phyloP scores from a whole-genome alignment of 2,113 vertebrate species.

The Ursus arctos region DNA sequence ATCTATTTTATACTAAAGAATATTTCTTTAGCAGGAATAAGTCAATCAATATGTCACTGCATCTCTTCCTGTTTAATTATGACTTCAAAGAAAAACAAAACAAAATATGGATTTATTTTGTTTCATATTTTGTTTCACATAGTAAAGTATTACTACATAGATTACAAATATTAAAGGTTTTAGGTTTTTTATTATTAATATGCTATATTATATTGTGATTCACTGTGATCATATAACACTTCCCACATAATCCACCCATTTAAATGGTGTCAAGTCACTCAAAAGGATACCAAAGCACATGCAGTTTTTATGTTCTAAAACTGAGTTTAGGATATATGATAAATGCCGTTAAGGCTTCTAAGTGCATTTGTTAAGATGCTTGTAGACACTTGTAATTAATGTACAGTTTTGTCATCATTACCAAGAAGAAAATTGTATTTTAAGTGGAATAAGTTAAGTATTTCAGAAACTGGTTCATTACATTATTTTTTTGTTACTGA shows the following conservation, averaged over 20 bases:
- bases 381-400: conserved; percentile 28
- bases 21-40: not conserved
- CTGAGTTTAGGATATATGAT: not conserved
- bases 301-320: not conserved
- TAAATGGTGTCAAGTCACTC: not conserved
- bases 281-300: not conserved
- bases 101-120: not conserved
- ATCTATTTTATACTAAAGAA: not conserved
- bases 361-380: not conserved
- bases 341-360: not conserved
- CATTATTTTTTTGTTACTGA: not conserved
- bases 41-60: not conserved
- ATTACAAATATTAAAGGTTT: not conserved
- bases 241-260: not conserved
- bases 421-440: not conserved
- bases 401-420: not conserved
- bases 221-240: not conserved
- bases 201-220: not conserved
- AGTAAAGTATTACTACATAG: not conserved
- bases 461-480: not conserved
- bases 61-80: not conserved
- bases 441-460: not conserved
- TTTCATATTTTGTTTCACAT: not conserved
- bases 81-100: not conserved
- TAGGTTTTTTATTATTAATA: not conserved